Evolutionary conservation across 2,888 invertebrate genomes (phyloP), one percentile per base, ranked within the genome.

Genomic region (Cryptosula pallasiana): DNA sequence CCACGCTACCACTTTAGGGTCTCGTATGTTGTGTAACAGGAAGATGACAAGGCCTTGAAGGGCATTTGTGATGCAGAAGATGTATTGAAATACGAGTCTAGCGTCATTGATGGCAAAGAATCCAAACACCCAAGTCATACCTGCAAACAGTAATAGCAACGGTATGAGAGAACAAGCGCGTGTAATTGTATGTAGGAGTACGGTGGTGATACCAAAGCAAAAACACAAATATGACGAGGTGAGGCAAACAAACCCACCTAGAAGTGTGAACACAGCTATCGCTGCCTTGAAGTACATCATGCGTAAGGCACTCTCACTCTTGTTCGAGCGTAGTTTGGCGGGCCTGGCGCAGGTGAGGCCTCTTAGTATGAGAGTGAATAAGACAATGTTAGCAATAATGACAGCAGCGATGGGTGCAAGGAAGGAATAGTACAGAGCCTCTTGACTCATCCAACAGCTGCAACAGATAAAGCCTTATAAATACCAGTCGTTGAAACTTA

Each of bases 301-400:
- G 25, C 81, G 78, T 71, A 81, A 76, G 55, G 78, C 77, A 36
- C 77, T 75, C 70, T 80, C 79, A 75, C 88, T 86, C 63, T 88
- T 87, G 75, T 88, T 87, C 71, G 78, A 81, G 0, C 88, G 86
- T 1, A 88, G 86, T 0, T 80, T 79, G 71, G 77, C 76, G 20
- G 80, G 79, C 63, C 81, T 63, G 63, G 63, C 73, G 32, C 79
- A 76, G 45, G 77, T 78, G 69, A 83, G 78, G 69, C 80, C 80
- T 72, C 79, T 73, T 35, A 82, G 76, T 69, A 82, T 79, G n/a
- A 81, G 75, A 34, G 78, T 72, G 73, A 80, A 81, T 72, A 81
- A 77, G 25, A 79, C 74, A 5, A 78, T 71, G 74, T 81, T 81
- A 69, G 78, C 75, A n/a, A 80, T 27, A 20, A 82, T 77, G 72